Evolutionary conservation across 1,140 invertebrate genomes (phyloP).

Genomic region (Lucilia sericata): DNA sequence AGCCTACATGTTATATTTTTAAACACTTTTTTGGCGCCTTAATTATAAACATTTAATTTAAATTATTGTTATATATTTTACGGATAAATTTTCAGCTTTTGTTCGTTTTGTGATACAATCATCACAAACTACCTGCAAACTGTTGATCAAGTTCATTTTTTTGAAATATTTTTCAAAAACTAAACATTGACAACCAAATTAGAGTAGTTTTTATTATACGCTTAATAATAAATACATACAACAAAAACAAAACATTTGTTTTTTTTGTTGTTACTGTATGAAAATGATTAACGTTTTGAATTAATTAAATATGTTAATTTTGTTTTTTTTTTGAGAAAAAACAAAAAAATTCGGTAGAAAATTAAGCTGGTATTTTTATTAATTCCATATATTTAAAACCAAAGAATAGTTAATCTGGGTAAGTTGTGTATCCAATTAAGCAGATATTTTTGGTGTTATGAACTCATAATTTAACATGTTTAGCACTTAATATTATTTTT

Average conservation of each 20-base stretch:
- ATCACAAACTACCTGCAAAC: neutral
- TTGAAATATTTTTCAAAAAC: conserved; percentile 23
- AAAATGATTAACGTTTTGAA: conserved; percentile 32
- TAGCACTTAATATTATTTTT: neutral
- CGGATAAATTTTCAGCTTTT: no score
- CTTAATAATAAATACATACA: neutral
- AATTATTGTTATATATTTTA: no score
- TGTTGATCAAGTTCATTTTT: conserved; percentile 7
- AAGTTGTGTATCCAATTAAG: conserved; percentile 10
- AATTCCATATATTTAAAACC: neutral
- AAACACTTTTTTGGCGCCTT: no score
- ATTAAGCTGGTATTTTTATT: neutral
- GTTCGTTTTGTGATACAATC: neutral
- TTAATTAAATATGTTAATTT: conserved; percentile 38
- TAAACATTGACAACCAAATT: conserved; percentile 39
- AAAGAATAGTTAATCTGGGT: neutral
- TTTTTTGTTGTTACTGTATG: neutral
- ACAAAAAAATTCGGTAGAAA: neutral
- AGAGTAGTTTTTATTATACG: conserved; percentile 28
- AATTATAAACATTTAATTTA: no score
- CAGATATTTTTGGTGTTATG: conserved; percentile 27
- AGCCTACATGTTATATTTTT: no score
- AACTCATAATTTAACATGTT: conserved; percentile 37
- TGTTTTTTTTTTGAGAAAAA: no score
- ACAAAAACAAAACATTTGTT: neutral